Conservation (phyloP, 2,888 invertebrate species). For the Cerastis leucographa region DNA sequence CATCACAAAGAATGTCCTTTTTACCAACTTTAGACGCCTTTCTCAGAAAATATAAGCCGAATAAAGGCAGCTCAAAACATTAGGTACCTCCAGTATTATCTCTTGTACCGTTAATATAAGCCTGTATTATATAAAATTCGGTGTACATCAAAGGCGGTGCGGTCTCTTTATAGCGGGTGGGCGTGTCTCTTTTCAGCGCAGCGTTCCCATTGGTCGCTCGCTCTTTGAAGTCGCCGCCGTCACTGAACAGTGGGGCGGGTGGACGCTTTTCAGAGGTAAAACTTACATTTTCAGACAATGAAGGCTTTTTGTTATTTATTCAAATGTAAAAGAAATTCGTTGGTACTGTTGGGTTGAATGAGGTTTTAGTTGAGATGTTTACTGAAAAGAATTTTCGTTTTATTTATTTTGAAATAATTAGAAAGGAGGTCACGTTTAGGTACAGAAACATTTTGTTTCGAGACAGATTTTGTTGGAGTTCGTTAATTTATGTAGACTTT, state of each 20-base stretch:
- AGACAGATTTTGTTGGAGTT: neutral
- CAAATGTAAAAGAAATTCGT: conserved; percentile 58
- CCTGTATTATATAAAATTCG: conserved; percentile 66
- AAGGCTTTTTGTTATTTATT: conserved; percentile 72
- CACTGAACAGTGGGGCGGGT: conserved; percentile 83
- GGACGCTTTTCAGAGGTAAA: conserved; percentile 84
- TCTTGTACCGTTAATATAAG: conserved; percentile 45
- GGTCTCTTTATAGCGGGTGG: conserved; percentile 87
- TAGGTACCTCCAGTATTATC: conserved; percentile 48
- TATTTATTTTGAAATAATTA: neutral
- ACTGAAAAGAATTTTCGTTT: neutral
- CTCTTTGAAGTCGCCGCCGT: conserved; percentile 77
- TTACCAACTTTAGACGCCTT: neutral
- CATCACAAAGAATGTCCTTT: neutral
- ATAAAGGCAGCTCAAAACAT: conserved; percentile 17
- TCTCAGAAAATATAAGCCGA: conserved; percentile 10
- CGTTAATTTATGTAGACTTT: neutral
- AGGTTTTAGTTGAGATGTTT: conserved; percentile 27
- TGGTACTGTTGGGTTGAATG: conserved; percentile 14
- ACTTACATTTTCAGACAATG: conserved; percentile 69
- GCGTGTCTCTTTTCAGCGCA: conserved; percentile 88
- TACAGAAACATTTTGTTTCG: neutral
- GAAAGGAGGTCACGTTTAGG: neutral
- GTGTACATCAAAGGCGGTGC: conserved; percentile 76
- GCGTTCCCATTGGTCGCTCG: conserved; percentile 79